Base-by-base conservation (phyloP, 1,140 invertebrate genomes). In the Antheraea pernyi region DNA sequence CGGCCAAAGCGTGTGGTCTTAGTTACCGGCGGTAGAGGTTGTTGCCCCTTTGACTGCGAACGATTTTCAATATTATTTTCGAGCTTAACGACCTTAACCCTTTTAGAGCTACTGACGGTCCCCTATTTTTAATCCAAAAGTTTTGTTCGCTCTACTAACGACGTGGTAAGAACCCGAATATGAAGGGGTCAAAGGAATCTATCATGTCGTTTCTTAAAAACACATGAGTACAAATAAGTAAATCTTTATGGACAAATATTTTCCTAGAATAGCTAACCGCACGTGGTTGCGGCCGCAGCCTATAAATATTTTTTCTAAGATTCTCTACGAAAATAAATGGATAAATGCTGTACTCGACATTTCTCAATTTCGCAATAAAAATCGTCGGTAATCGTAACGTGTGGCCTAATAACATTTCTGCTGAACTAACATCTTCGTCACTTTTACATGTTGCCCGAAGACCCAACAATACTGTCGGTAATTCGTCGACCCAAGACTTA, bases 231-330 rank as follows among this genome's bases (percentile, higher is more conserved):
- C 62, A 67, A 19, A 37, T 48, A 16, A 61, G 18, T 48, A 75
- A 61, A 42, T 75, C 70, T 11, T 42, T 58, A 59, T 72, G 68
- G 18, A 75, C 61, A 65, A 75, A 75, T 68, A 69, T 36, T 48
- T 19, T 65, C 37, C 62, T 53, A 30, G 19, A 60, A 60, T 71
- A 30, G 16, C 67, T 65, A 13, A 11, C 0, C n/a, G 53, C 36
- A 30, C 58, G 36, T 37, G 63, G 59, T 36, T 48, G 10, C 19
- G 72, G 39, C 69, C 66, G 36, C 48, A 66, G 4, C 65, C n/a
- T 46, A 30, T 62, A 59, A 36, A 75, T 72, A 42, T 8, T 58
- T 3, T 68, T 36, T 9, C 59, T 30, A 48, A 74, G 61, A 18
- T 74, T 59, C 11, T 69, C 48, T 59, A 74, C 19, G 63, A 72